Percentiles rank a stretch among this genome's conserved stretches.
These are phyloP conservation scores for Pelecanoides urinatrix DNA, from an alignment of 2,113 vertebrate genomes.

Conservation along the genomic window DNA sequence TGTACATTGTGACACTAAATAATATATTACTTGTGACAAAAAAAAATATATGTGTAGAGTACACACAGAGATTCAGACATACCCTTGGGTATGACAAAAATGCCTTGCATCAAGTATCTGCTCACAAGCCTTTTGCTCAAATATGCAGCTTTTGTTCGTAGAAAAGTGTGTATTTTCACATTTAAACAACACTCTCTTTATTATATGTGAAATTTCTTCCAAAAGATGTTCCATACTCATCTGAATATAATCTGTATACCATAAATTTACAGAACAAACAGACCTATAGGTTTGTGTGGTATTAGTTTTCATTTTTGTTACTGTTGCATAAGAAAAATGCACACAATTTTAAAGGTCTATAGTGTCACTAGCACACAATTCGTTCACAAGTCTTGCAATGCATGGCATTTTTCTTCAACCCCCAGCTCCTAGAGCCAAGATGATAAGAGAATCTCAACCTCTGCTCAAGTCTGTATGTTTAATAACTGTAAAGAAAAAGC, in stretches of 20 bases:
- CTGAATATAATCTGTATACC: not conserved
- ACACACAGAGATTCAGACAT: not conserved
- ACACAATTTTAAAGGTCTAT: not conserved
- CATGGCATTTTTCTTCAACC: not conserved
- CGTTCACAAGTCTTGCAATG: not conserved
- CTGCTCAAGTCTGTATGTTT: not conserved
- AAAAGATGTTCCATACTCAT: not conserved
- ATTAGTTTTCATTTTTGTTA: not conserved
- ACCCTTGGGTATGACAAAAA: not conserved
- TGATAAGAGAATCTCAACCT: not conserved
- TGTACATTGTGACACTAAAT: not conserved
- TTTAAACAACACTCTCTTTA: not conserved
- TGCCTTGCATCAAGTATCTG: not conserved
- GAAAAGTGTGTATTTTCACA: not conserved
- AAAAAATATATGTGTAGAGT: not conserved
- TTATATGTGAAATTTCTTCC: not conserved
- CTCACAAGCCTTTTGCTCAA: not conserved
- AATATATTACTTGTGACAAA: not conserved
- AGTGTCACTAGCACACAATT: not conserved
- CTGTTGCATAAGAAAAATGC: not conserved
- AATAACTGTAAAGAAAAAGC: not conserved
- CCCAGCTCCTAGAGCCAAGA: not conserved
- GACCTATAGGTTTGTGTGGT: not conserved
- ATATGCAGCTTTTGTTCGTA: not conserved
- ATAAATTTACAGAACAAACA: not conserved